Evolutionary conservation across 2,888 invertebrate species (phyloP).

Genomic region (Sphecodes monilicornis): DNA sequence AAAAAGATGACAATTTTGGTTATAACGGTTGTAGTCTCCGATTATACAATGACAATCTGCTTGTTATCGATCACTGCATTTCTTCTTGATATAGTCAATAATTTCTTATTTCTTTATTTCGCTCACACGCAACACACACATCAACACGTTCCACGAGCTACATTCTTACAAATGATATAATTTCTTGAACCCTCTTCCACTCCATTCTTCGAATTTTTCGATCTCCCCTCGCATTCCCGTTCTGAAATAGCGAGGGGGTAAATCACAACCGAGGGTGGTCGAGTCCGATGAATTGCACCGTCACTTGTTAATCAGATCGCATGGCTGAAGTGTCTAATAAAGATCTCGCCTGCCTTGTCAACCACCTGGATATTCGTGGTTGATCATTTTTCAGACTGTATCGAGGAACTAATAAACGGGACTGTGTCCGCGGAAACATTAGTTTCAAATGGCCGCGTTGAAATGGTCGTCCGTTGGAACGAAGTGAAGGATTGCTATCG

Average conservation of each 20-base stretch:
- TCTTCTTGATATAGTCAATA: background rate
- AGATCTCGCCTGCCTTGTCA: background rate
- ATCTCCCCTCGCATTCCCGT: background rate
- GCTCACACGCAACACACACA: background rate
- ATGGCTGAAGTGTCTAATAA: conserved; percentile 6
- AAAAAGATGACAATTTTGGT: background rate
- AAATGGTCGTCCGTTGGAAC: conserved; percentile 10
- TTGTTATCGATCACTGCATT: background rate
- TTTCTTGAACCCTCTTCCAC: background rate
- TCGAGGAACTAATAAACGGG: background rate
- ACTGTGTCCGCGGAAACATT: background rate
- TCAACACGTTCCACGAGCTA: background rate
- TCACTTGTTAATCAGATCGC: conserved; percentile 4
- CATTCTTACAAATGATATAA: background rate
- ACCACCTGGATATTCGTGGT: background rate
- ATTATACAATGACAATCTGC: background rate
- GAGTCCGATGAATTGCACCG: background rate
- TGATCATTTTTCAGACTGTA: background rate
- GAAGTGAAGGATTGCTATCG: conserved; percentile 40
- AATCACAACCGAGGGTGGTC: conserved; percentile 7
- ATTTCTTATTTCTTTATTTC: background rate
- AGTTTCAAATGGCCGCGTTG: background rate
- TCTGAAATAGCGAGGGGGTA: background rate
- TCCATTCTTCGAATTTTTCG: background rate
- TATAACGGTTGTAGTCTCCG: background rate